A percentile compares a stretch with the other conserved stretches of the same genome.
These are phyloP conservation scores for Podarcis muralis DNA, from an alignment of 2,113 vertebrate genomes.

Conservation along the genomic window DNA sequence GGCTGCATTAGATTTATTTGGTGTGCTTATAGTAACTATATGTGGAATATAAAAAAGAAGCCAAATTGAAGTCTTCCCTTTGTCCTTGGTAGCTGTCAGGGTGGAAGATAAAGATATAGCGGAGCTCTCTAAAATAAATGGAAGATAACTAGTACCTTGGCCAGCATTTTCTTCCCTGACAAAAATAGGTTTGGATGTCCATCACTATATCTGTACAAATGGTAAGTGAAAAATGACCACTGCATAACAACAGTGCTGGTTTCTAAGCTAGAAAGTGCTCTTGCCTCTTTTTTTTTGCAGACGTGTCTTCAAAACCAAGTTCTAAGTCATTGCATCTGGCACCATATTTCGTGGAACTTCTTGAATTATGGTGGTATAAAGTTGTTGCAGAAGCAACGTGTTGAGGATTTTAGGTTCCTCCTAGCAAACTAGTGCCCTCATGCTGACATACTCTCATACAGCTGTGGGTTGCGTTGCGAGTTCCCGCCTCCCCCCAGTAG, in stretches of 20 bases:
- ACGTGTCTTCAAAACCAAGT: constrained; percentile 2
- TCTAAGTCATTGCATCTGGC: constrained; percentile 23
- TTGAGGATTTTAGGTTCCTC: neutral
- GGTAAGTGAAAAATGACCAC: constrained; percentile 21
- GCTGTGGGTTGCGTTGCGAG: neutral
- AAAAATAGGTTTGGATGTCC: constrained; percentile 15
- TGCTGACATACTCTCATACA: neutral
- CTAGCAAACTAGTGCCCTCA: neutral
- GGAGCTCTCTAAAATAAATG: neutral
- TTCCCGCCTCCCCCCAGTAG: too few relatives aligned
- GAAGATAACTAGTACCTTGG: constrained; percentile 26
- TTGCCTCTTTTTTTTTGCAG: neutral
- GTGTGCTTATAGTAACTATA: neutral
- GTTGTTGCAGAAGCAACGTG: neutral
- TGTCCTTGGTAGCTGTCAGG: neutral
- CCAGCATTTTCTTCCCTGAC: constrained; percentile 17
- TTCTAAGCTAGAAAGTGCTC: constrained; percentile 29
- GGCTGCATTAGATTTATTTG: neutral
- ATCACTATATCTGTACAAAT: constrained; percentile 4
- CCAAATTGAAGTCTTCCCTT: neutral
- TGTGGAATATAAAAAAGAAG: neutral
- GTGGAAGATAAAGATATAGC: constrained; percentile 22
- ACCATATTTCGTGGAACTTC: constrained; percentile 15
- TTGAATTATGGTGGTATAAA: accelerated
- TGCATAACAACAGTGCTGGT: neutral